phyloP scores from a whole-genome alignment of 2,888 invertebrate genomes.

The Hirtodrosophila cameraria region DNA sequence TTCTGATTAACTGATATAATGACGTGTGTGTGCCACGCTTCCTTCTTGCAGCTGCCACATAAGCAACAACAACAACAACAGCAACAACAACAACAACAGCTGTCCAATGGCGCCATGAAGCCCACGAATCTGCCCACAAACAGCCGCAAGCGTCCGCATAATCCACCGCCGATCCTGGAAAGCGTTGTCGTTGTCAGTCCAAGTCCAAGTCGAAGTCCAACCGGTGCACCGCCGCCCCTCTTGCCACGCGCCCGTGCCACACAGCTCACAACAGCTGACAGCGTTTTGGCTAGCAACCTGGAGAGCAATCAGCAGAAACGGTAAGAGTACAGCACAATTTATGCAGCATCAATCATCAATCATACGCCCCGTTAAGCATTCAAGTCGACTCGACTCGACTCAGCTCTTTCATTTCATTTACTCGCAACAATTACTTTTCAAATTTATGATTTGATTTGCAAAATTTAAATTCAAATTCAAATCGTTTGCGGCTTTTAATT shows the following conservation, averaged over 20 bases:
- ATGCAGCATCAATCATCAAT: slow-evolving; percentile 60
- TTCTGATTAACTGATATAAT: too few relatives aligned
- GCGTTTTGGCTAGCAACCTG: slow-evolving; percentile 76
- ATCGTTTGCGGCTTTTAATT: slow-evolving; percentile 3
- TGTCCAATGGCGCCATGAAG: slow-evolving; percentile 74
- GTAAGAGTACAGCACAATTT: slow-evolving; percentile 61
- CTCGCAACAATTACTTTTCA: background rate
- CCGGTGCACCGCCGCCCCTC: slow-evolving; percentile 81
- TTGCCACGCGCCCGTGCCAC: slow-evolving; percentile 81
- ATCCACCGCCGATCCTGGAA: slow-evolving; percentile 82
- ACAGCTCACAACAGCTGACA: slow-evolving; percentile 67
- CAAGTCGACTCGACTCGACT: too few relatives aligned
- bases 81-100: slow-evolving; percentile 67
- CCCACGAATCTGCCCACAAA: slow-evolving; percentile 57
- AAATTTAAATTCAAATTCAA: background rate
- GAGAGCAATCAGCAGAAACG: slow-evolving; percentile 75
- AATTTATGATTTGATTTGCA: slow-evolving; percentile 19
- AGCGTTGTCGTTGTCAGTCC: slow-evolving; percentile 26
- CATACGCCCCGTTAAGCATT: slow-evolving; percentile 51
- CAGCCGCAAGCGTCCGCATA: slow-evolving; percentile 83
- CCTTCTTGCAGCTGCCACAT: slow-evolving; percentile 37
- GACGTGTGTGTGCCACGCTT: background rate
- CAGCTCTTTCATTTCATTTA: too few relatives aligned
- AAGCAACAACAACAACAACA: slow-evolving; percentile 33
- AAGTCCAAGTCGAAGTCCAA: too few relatives aligned